phyloP scores from a whole-genome alignment of 2,113 vertebrate species.

The Tor tambroides region DNA sequence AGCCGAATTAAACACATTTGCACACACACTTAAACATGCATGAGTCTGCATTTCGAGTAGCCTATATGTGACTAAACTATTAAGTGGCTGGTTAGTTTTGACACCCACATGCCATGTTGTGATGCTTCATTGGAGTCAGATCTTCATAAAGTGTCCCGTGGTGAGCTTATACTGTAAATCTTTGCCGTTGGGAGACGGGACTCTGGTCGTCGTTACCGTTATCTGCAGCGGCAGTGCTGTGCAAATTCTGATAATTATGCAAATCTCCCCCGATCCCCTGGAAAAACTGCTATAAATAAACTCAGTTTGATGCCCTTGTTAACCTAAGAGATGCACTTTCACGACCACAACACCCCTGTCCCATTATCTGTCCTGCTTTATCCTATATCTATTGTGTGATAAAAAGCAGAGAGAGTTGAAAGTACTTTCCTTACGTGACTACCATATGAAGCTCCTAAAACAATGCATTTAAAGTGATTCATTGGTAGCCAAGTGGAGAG shows the following conservation, averaged over 20 bases:
- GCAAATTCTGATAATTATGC: constrained; percentile 38
- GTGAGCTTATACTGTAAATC: constrained; percentile 13
- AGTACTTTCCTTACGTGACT: constrained; percentile 16
- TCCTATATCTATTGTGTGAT: constrained; percentile 29
- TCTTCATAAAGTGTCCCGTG: neutral
- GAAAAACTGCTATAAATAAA: constrained; percentile 8
- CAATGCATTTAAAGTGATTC: constrained; percentile 50
- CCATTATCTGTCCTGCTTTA: neutral
- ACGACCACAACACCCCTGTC: neutral
- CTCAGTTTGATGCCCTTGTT: neutral
- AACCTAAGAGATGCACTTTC: neutral
- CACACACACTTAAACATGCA: neutral
- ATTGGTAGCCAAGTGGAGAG: neutral
- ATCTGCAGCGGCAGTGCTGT: constrained; percentile 3
- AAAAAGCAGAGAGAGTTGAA: constrained; percentile 14
- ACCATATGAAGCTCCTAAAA: constrained; percentile 38
- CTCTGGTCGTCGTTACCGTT: neutral
- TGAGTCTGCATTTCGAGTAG: neutral
- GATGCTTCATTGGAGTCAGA: neutral
- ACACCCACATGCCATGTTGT: neutral
- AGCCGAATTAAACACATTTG: neutral
- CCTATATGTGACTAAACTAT: neutral
- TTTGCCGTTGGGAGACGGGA: neutral
- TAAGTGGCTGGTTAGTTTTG: neutral
- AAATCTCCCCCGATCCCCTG: constrained; percentile 21